Conservation (phyloP, 2,113 vertebrate genomes). For the Chaetura pelagica region DNA sequence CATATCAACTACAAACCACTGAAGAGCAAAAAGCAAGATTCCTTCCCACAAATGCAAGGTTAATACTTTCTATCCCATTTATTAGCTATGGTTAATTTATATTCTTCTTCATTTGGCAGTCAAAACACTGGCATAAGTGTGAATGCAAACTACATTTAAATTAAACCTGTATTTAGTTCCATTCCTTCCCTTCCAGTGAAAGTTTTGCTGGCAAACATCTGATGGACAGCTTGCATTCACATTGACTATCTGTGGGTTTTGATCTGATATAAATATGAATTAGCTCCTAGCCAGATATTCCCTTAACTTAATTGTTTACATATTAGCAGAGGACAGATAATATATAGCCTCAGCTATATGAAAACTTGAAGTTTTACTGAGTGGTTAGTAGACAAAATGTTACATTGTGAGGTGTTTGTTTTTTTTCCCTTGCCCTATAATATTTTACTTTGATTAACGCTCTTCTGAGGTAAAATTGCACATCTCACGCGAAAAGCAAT, state of each 20-base stretch:
- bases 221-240: not conserved
- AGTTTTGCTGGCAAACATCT: slow-evolving; percentile 17
- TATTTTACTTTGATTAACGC: slow-evolving; percentile 76
- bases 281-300: not conserved
- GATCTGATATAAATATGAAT: not conserved
- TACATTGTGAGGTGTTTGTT: not conserved
- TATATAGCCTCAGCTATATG: slow-evolving; percentile 27
- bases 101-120: slow-evolving; percentile 15
- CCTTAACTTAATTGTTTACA: slow-evolving; percentile 18
- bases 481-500: slow-evolving; percentile 52
- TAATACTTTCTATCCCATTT: slow-evolving; percentile 5
- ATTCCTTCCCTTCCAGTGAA: not conserved
- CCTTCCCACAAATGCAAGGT: slow-evolving; percentile 32
- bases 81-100: slow-evolving; percentile 37
- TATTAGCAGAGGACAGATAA: slow-evolving; percentile 8
- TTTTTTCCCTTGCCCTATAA: not conserved
- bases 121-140: not conserved
- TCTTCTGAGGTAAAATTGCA: slow-evolving; percentile 61
- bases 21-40: not conserved
- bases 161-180: not conserved
- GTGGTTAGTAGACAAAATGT: slow-evolving; percentile 51
- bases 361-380: slow-evolving; percentile 49
- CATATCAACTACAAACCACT: not conserved
- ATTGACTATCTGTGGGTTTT: not conserved
- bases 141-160: slow-evolving; percentile 29